Percentiles rank a stretch among this genome's conserved stretches.
phyloP scores from a whole-genome alignment of 2,113 vertebrate species.

The Ginglymostoma cirratum region DNA sequence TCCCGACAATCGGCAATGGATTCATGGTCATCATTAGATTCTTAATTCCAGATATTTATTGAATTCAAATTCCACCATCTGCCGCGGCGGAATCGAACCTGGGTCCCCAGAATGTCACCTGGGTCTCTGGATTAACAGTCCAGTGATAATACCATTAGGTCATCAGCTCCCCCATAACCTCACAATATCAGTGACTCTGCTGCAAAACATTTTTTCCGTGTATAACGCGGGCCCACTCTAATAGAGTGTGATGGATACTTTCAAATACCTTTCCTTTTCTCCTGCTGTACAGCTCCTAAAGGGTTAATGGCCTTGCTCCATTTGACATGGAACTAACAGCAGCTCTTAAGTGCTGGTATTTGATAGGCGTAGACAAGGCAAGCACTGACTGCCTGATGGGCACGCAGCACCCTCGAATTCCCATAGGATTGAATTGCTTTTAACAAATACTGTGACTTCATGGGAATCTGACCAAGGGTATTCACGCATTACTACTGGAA shows the following conservation, averaged over 20 bases:
- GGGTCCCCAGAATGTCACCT: too few species aligned
- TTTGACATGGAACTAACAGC: neutral
- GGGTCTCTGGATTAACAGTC: too few species aligned
- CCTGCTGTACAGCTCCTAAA: neutral
- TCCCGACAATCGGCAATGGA: too few species aligned
- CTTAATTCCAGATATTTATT: too few species aligned
- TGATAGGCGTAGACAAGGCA: neutral
- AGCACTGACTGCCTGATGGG: slow-evolving; percentile 24
- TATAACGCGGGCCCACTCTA: neutral
- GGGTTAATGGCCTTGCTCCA: slow-evolving; percentile 17
- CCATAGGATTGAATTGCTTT: slow-evolving; percentile 3
- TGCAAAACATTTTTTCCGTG: neutral
- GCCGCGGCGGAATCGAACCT: too few species aligned
- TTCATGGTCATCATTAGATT: too few species aligned
- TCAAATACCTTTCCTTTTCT: neutral
- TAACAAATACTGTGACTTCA: slow-evolving; percentile 31
- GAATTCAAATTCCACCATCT: too few species aligned
- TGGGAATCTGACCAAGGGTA: slow-evolving; percentile 20
- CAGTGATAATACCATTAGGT: too few species aligned
- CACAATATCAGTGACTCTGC: neutral
- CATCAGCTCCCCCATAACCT: neutral
- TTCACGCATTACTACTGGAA: slow-evolving; percentile 1
- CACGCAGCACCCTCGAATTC: slow-evolving; percentile 15
- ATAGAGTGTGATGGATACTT: neutral
- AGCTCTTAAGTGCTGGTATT: slow-evolving; percentile 9